Conservation (phyloP, 2,113 vertebrate species). For the Scatophagus argus region DNA sequence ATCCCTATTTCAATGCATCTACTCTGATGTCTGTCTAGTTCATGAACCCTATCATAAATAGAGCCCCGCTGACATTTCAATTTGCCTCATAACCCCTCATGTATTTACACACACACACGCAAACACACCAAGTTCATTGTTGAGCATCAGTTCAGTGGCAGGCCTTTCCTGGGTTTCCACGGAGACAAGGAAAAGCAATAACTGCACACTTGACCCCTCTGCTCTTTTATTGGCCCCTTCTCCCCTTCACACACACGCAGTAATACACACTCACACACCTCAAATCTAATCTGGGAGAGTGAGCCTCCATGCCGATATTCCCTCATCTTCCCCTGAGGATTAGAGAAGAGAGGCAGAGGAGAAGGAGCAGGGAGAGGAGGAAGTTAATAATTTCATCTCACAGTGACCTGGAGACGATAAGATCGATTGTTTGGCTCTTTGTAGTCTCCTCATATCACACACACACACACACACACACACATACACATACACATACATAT, state of each 20-base stretch:
- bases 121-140: conserved; percentile 47
- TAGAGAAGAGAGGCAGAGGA: conserved; percentile 32
- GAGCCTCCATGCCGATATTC: conserved; percentile 63
- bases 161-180: conserved; percentile 70
- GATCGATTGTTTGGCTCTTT: conserved; percentile 69
- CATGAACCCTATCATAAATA: conserved; percentile 69
- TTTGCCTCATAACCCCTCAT: conserved; percentile 64
- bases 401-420: conserved; percentile 64
- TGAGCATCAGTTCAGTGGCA: conserved; percentile 57
- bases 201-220: conserved; percentile 82
- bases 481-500: conserved; percentile 8
- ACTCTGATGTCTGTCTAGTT: conserved; percentile 57
- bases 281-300: conserved; percentile 79
- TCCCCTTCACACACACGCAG: conserved; percentile 55
- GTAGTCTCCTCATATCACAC: conserved; percentile 35
- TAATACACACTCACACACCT: conserved; percentile 54
- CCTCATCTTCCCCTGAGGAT: conserved; percentile 60
- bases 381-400: conserved; percentile 76
- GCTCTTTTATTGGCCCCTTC: conserved; percentile 77
- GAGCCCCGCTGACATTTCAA: conserved; percentile 73
- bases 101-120: conserved; percentile 15
- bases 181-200: conserved; percentile 82
- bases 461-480: conserved; percentile 13
- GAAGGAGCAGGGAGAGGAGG: conserved; percentile 38
- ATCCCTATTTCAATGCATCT: conserved; percentile 33